phyloP scores from a whole-genome alignment of 2,113 vertebrate species.

The Urocolius indicus region DNA sequence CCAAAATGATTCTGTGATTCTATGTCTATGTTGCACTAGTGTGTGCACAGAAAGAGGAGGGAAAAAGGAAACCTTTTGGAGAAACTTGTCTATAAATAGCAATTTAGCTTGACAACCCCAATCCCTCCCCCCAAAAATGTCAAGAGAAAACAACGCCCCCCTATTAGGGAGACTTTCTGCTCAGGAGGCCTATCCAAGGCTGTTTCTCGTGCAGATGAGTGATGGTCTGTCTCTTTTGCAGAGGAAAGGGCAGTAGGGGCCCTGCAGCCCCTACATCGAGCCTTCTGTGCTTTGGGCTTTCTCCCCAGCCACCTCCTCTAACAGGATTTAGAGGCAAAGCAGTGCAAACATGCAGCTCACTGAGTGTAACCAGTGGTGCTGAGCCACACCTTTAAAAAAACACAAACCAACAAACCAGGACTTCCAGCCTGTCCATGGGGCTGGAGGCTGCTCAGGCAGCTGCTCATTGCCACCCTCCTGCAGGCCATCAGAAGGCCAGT shows the following conservation, averaged over 20 bases:
- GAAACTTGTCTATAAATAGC: not conserved
- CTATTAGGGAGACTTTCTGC: not conserved
- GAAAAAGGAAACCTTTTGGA: not conserved
- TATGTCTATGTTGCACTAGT: not conserved
- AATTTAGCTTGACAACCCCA: not conserved
- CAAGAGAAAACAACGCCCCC: not conserved
- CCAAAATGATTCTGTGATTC: no score
- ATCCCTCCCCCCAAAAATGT: not conserved
- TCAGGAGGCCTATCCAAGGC: not conserved
- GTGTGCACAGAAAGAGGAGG: not conserved
- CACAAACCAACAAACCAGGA: not conserved
- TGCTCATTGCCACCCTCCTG: conserved; percentile 12
- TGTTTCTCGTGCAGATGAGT: not conserved
- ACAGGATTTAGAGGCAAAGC: not conserved
- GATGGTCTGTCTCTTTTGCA: not conserved
- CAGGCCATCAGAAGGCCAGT: not conserved
- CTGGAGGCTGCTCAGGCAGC: not conserved
- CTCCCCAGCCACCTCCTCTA: not conserved
- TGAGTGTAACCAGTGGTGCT: not conserved
- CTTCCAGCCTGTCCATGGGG: not conserved
- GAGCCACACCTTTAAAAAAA: not conserved
- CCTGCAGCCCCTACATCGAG: not conserved
- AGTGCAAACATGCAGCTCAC: not conserved
- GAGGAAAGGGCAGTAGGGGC: not conserved
- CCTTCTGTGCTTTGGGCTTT: not conserved